A percentile compares a stretch with the other conserved stretches of the same genome.
Evolutionary conservation across 1,140 invertebrate species (phyloP).

Genomic region (Drosophila nikananu): DNA sequence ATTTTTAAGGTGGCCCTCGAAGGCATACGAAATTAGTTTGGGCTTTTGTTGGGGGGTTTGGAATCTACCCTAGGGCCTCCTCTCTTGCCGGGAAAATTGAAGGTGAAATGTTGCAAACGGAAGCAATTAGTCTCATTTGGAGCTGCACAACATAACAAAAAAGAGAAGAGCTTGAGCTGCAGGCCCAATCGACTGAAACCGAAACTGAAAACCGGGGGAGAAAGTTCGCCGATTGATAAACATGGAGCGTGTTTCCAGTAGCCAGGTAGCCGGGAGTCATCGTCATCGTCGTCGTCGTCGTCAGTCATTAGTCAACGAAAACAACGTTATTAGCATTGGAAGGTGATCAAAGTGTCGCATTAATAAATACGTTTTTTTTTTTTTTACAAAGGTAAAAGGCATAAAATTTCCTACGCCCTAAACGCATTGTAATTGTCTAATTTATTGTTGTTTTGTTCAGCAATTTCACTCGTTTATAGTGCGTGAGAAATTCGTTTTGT

Average conservation of each 20-base stretch:
- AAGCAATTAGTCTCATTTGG: slow-evolving; percentile 79
- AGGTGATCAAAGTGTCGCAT: slow-evolving; percentile 49
- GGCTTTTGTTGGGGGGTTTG: slow-evolving; percentile 9
- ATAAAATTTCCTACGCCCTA: slow-evolving; percentile 19
- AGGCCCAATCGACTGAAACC: slow-evolving; percentile 47
- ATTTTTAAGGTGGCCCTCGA: slow-evolving; percentile 47
- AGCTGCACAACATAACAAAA: slow-evolving; percentile 13
- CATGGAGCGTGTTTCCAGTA: slow-evolving; percentile 56
- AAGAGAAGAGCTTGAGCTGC: slow-evolving; percentile 26
- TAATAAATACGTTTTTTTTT: slow-evolving; percentile 26
- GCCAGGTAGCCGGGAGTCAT: slow-evolving; percentile 20
- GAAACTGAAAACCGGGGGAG: slow-evolving; percentile 43
- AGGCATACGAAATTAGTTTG: slow-evolving; percentile 61
- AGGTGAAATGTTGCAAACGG: slow-evolving; percentile 74
- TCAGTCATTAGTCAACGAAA: slow-evolving; percentile 41
- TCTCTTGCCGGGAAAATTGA: slow-evolving; percentile 47
- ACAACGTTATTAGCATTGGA: slow-evolving; percentile 28
- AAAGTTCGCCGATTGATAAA: slow-evolving; percentile 75
- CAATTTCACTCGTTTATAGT: slow-evolving; percentile 43
- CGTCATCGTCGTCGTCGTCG: background rate
- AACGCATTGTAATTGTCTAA: slow-evolving; percentile 51
- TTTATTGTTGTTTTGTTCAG: slow-evolving; percentile 47
- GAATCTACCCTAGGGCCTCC: slow-evolving; percentile 4
- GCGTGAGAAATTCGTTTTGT: slow-evolving; percentile 39
- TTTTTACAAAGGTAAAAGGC: slow-evolving; percentile 21